phyloP scores from a whole-genome alignment of 1,140 invertebrate species.

The Drosophila melanica region DNA sequence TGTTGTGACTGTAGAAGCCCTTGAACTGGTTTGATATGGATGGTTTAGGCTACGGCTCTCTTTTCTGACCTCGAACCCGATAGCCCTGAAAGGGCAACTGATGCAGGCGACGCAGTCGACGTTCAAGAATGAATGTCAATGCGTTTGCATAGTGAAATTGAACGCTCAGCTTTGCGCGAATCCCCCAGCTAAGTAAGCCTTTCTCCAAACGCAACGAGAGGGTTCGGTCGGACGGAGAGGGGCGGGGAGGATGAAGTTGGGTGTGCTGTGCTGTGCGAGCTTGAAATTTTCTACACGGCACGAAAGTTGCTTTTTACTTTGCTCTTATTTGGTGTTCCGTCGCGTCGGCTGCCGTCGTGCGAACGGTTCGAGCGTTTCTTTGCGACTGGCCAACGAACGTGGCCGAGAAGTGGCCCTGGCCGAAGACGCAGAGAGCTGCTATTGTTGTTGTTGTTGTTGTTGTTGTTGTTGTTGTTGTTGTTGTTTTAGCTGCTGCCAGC shows the following conservation, averaged over 20 bases:
- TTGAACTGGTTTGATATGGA: slow-evolving; percentile 41
- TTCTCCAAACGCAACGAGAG: slow-evolving; percentile 49
- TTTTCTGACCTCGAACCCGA: slow-evolving; percentile 24
- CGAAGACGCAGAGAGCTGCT: slow-evolving; percentile 48
- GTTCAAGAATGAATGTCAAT: slow-evolving; percentile 51
- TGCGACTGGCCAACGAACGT: slow-evolving; percentile 60
- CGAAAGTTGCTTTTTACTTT: slow-evolving; percentile 62
- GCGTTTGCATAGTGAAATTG: slow-evolving; percentile 60
- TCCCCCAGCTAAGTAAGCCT: slow-evolving; percentile 55
- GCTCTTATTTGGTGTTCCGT: slow-evolving; percentile 5
- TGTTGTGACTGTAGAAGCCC: slow-evolving; percentile 18
- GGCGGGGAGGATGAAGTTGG: neutral
- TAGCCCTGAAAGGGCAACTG: slow-evolving; percentile 40
- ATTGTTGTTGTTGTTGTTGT: slow-evolving; percentile 15
- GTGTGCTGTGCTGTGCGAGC: neutral
- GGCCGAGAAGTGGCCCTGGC: slow-evolving; percentile 38
- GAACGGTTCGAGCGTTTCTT: slow-evolving; percentile 75
- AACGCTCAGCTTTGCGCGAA: slow-evolving; percentile 30
- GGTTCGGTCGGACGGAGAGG: too few relatives aligned
- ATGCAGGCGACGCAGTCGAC: slow-evolving; percentile 2
- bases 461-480: neutral
- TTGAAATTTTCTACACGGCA: slow-evolving; percentile 42
- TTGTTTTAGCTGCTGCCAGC: slow-evolving; percentile 6
- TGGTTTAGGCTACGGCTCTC: slow-evolving; percentile 1
- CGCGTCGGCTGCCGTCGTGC: slow-evolving; percentile 45